A percentile compares a stretch with the other conserved stretches of the same genome.
phyloP scores from a whole-genome alignment of 2,113 vertebrate species.

The Calidris pygmaea region DNA sequence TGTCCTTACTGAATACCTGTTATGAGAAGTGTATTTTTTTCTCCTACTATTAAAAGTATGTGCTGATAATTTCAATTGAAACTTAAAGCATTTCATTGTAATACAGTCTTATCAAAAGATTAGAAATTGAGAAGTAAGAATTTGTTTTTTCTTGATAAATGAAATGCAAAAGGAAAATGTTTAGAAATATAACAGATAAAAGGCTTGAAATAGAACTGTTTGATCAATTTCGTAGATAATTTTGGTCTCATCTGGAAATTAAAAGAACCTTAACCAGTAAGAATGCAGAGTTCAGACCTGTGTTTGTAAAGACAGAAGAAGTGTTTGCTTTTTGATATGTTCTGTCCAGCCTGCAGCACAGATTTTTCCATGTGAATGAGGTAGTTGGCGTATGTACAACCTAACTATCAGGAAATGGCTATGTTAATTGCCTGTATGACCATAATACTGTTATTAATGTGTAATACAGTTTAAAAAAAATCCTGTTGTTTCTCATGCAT shows the following conservation, averaged over 20 bases:
- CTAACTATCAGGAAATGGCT: neutral
- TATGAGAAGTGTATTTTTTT: neutral
- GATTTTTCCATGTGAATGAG: neutral
- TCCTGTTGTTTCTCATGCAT: neutral
- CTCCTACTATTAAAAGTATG: neutral
- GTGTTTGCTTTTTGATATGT: neutral
- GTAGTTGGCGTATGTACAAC: rapidly evolving
- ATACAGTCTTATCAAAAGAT: neutral
- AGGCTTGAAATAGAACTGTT: neutral
- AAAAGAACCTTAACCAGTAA: neutral
- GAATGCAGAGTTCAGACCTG: neutral
- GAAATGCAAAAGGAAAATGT: neutral
- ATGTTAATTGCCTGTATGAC: neutral
- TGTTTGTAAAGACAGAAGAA: neutral
- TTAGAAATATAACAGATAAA: neutral
- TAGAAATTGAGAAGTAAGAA: neutral
- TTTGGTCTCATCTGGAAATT: neutral
- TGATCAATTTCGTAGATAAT: neutral
- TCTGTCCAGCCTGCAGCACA: neutral
- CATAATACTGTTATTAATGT: neutral
- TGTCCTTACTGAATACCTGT: neutral
- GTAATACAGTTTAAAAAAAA: neutral
- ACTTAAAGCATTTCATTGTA: neutral
- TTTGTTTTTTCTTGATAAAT: neutral
- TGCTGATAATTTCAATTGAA: neutral